Base-by-base conservation (phyloP, 1,140 invertebrate species). In the Penaeus chinensis region DNA sequence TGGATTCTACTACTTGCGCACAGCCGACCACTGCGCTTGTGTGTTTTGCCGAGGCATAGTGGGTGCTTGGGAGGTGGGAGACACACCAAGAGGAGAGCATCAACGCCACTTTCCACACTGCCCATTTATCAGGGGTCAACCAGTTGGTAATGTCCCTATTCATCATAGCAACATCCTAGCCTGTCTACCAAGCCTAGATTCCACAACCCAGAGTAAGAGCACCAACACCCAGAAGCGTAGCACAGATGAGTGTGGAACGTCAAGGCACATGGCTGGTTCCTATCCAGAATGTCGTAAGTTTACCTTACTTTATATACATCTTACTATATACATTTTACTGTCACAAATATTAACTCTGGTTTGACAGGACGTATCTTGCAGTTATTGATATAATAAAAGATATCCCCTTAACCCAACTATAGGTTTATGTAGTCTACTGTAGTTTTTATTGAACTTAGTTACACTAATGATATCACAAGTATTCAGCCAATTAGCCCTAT, bases 41-140 rank as follows among this genome's bases (percentile, higher is more conserved):
- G 96, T 95, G 20, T 98, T 95, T 93, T 97, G 96, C 92, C 93
- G 94, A 90, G 96, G 95, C 82, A 92, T 96, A 69, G 93, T 95
- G 90, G 94, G 92, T 89, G 93, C 94, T 90, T 98, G 95, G 96
- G 94, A 94, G 92, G 91, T 91, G 86, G 95, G 94, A 86, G 96
- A 95, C 93, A 94, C 94, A 91, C 96, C 97, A 11, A 94, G 95
- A 90, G 92, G 93, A 81, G 96, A 97, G 91, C 97, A 98, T 91
- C 93, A 94, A 79, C 84, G 86, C 10, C 88, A 96, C 94, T 95
- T 95, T 92, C 95, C 96, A 2, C 91, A 94, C 82, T 98, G 96
- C 91, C 94, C 95, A 1, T 95, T 97, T 91, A 91, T 97, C 42
- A 92, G 93, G 7, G 93, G 94, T 24, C 91, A 93, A 27, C 93